A percentile compares a stretch with the other conserved stretches of the same genome.
These are phyloP conservation scores for Sisor rabdophorus DNA, from an alignment of 2,113 vertebrate genomes.

Conservation along the genomic window DNA sequence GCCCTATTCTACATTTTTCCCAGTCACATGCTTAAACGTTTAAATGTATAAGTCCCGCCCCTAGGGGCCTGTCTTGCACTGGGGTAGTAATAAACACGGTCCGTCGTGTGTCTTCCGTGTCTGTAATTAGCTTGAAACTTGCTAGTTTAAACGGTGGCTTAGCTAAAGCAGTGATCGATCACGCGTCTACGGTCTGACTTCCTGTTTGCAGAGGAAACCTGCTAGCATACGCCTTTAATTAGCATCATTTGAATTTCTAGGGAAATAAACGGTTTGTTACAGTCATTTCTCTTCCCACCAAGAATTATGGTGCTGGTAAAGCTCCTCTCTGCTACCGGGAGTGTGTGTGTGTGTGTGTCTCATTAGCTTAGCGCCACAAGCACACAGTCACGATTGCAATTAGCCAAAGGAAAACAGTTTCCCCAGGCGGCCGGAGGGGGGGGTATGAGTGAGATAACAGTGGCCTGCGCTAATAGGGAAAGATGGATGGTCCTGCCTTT, in stretches of 20 bases:
- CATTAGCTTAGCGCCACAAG: conserved; percentile 35
- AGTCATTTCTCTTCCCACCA: conserved; percentile 24
- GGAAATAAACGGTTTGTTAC: conserved; percentile 7
- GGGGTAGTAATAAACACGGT: too few relatives aligned
- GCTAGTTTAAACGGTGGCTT: background rate
- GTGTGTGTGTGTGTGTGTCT: conserved; percentile 25
- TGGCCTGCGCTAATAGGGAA: conserved; percentile 36
- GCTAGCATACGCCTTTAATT: background rate
- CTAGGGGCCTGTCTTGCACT: too few relatives aligned
- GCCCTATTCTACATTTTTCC: too few relatives aligned
- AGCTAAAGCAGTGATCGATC: background rate
- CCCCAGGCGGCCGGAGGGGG: conserved; percentile 11
- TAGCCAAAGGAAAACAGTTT: conserved; percentile 42
- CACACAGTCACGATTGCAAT: conserved; percentile 31
- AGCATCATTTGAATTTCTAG: background rate
- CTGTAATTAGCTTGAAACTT: too few relatives aligned
- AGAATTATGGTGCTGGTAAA: background rate
- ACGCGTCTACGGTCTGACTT: background rate
- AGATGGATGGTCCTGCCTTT: conserved; percentile 42
- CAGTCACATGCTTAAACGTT: too few relatives aligned
- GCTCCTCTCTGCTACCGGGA: background rate
- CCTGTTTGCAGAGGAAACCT: background rate
- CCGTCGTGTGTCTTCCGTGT: too few relatives aligned
- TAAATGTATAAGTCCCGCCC: too few relatives aligned
- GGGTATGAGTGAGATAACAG: conserved; percentile 43